Conservation (phyloP, 35 echinoderm and acorn worm species). For the Ptychodera flava region DNA sequence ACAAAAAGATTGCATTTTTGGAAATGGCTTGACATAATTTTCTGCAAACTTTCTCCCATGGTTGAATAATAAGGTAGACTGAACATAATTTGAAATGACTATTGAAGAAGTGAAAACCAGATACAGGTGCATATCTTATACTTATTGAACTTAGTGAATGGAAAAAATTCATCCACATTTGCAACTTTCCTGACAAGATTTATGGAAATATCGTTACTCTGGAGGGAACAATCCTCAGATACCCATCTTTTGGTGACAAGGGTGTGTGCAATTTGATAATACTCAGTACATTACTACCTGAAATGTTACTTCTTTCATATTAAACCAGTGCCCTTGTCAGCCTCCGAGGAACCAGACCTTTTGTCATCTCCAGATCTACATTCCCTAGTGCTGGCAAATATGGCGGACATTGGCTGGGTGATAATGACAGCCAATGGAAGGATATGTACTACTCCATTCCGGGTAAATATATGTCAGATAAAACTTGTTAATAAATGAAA, state of each 20-base stretch:
- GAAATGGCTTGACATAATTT: no score
- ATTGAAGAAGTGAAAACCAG: background rate
- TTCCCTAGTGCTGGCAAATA: constrained; percentile 64
- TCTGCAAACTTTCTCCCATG: no score
- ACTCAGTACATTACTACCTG: no score
- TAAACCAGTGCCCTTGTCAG: constrained; percentile 25
- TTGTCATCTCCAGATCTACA: constrained; percentile 72
- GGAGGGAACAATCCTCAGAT: no score
- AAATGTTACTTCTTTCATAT: no score
- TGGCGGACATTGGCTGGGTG: constrained; percentile 88
- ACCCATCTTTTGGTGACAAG: no score
- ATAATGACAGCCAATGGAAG: constrained; percentile 69
- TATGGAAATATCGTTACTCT: no score
- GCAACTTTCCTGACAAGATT: background rate
- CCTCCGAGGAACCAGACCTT: constrained; percentile 42
- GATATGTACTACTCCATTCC: constrained; percentile 84
- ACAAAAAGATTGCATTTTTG: no score
- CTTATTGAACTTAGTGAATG: background rate
- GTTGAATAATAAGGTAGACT: no score
- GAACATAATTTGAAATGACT: background rate
- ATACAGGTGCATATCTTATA: background rate
- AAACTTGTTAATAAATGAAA: background rate
- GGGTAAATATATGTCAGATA: constrained; percentile 13
- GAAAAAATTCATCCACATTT: background rate
- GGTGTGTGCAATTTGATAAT: no score